A percentile compares a stretch with the other conserved stretches of the same genome.
Evolutionary conservation across 2,113 vertebrate species (phyloP).

Genomic region (Otus sunia): DNA sequence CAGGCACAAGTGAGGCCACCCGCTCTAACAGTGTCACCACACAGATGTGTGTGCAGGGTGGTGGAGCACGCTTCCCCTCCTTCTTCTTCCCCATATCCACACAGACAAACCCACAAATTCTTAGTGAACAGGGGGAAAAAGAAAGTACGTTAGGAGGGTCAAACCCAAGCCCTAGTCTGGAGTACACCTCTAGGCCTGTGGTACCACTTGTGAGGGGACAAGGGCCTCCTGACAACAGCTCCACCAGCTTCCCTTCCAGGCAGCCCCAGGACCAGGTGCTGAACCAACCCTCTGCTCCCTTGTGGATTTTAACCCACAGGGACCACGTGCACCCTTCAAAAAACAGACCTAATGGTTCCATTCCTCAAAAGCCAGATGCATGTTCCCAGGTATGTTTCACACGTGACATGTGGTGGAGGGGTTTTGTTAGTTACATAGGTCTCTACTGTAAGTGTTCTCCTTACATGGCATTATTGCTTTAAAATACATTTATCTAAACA

Average conservation of each 20-base stretch:
- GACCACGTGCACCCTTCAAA: not conserved
- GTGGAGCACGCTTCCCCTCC: accelerated
- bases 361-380: not conserved
- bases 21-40: not conserved
- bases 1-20: not conserved
- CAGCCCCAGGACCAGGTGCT: not conserved
- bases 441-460: not conserved
- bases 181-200: not conserved
- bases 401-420: accelerated
- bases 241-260: not conserved
- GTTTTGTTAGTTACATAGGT: not conserved
- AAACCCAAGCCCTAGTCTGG: not conserved
- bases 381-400: not conserved
- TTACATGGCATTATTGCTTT: not conserved
- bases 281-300: not conserved
- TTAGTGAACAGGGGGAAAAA: not conserved
- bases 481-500: not conserved
- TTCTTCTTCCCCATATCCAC: not conserved
- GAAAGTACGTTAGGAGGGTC: not conserved
- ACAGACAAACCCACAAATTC: not conserved
- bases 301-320: accelerated
- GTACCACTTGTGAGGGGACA: not conserved
- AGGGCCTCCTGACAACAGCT: not conserved
- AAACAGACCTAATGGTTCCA: not conserved
- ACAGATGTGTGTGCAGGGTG: accelerated